A percentile compares a stretch with the other conserved stretches of the same genome.
Evolutionary conservation across 2,797 vertebrate genomes (phyloP).

Genomic region (Falco rusticolus): DNA sequence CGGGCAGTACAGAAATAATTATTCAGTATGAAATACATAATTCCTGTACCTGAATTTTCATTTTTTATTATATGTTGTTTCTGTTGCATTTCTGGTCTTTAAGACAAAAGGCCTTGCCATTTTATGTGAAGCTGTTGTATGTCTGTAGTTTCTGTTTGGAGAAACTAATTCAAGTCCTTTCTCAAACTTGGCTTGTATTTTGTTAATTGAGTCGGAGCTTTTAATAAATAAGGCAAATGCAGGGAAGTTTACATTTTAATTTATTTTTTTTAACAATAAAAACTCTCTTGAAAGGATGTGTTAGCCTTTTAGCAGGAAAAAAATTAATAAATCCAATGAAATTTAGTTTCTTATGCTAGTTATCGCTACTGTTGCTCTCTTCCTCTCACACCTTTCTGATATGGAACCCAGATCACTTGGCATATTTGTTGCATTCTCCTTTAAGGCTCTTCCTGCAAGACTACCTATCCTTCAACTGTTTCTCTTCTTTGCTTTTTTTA

Average conservation of each 20-base stretch:
- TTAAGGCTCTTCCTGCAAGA: neutral
- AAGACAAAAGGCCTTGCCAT: slow-evolving; percentile 78
- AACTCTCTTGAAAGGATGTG: neutral
- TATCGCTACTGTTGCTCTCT: neutral
- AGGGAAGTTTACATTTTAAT: neutral
- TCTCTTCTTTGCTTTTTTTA: neutral
- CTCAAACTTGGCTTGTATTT: slow-evolving; percentile 40
- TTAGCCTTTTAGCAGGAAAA: neutral
- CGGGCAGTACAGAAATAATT: slow-evolving; percentile 93
- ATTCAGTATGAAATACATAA: slow-evolving; percentile 94
- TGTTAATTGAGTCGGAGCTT: slow-evolving; percentile 32
- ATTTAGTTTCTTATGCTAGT: neutral
- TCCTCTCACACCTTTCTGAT: neutral
- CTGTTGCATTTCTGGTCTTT: slow-evolving; percentile 75
- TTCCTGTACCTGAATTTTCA: slow-evolving; percentile 91
- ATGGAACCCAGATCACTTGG: neutral
- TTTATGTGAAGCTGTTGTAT: slow-evolving; percentile 53
- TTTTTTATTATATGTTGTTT: slow-evolving; percentile 89
- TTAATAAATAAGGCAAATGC: slow-evolving; percentile 12
- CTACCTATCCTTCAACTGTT: neutral
- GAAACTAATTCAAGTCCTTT: slow-evolving; percentile 35
- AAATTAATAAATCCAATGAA: neutral
- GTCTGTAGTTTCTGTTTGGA: slow-evolving; percentile 17
- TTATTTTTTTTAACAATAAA: neutral
- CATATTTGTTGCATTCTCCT: neutral